phyloP scores from a whole-genome alignment of 2,113 vertebrate species.

The Pardalotus punctatus region DNA sequence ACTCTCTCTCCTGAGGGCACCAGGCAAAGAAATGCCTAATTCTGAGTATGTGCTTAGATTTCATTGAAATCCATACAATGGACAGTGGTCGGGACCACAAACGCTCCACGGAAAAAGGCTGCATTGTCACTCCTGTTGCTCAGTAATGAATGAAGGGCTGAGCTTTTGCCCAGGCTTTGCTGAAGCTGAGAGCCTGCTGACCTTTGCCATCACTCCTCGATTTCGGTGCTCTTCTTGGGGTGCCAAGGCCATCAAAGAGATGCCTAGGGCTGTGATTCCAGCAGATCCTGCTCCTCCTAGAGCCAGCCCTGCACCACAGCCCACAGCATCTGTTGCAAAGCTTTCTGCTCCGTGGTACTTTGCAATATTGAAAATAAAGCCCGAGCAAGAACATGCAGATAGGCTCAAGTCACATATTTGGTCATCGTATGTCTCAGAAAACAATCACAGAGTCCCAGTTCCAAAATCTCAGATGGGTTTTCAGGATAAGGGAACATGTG shows the following conservation, averaged over 20 bases:
- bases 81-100: background rate
- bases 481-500: background rate
- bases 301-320: background rate
- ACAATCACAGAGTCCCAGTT: background rate
- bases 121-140: background rate
- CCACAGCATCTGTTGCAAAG: background rate
- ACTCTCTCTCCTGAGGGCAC: constrained; percentile 30
- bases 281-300: background rate
- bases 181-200: constrained; percentile 23
- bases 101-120: background rate
- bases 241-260: background rate
- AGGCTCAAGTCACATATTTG: background rate
- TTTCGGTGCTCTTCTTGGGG: background rate
- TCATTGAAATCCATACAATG: constrained; percentile 47
- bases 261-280: background rate
- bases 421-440: background rate
- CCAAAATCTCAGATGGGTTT: background rate
- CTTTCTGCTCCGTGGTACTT: background rate
- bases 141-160: constrained; percentile 10
- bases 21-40: background rate
- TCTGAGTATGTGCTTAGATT: background rate
- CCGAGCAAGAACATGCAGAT: rapidly evolving
- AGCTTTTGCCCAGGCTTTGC: background rate
- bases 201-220: background rate
- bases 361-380: background rate